These are phyloP conservation scores for Pao palembangensis DNA, from an alignment of 2,113 vertebrate species.

Conservation along the genomic window DNA sequence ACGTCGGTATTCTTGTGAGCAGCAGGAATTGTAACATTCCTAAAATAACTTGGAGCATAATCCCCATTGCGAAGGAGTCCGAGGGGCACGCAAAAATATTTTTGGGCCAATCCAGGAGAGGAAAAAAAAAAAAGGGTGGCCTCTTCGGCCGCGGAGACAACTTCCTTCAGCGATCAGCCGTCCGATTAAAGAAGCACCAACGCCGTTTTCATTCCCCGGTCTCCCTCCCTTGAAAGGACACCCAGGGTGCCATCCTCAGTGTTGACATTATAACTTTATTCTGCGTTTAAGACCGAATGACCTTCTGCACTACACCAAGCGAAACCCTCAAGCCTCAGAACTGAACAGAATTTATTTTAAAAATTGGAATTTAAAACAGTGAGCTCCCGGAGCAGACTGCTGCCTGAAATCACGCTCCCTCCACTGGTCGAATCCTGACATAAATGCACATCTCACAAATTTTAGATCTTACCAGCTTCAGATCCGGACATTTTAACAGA, in stretches of 20 bases:
- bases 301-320: no score
- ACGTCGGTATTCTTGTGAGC: slow-evolving; percentile 74
- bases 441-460: neutral
- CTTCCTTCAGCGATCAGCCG: slow-evolving; percentile 20
- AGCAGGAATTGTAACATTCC: slow-evolving; percentile 82
- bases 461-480: neutral
- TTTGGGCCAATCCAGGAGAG: slow-evolving; percentile 51
- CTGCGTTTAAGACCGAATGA: neutral
- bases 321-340: neutral
- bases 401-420: neutral
- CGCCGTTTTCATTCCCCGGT: slow-evolving; percentile 50
- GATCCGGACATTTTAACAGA: slow-evolving; percentile 4
- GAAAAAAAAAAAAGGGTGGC: neutral
- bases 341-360: slow-evolving; percentile 10
- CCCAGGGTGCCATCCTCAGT: slow-evolving; percentile 55
- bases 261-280: slow-evolving; percentile 41
- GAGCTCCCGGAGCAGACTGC: neutral
- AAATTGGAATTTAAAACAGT: neutral
- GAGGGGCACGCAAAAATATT: slow-evolving; percentile 47
- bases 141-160: slow-evolving; percentile 6
- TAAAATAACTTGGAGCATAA: slow-evolving; percentile 80
- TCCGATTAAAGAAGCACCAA: slow-evolving; percentile 43
- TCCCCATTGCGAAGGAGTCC: slow-evolving; percentile 76
- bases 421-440: neutral
- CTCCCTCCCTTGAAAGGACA: slow-evolving; percentile 46